phyloP scores from a whole-genome alignment of 2,888 invertebrate species.

The Norana najaformis region DNA sequence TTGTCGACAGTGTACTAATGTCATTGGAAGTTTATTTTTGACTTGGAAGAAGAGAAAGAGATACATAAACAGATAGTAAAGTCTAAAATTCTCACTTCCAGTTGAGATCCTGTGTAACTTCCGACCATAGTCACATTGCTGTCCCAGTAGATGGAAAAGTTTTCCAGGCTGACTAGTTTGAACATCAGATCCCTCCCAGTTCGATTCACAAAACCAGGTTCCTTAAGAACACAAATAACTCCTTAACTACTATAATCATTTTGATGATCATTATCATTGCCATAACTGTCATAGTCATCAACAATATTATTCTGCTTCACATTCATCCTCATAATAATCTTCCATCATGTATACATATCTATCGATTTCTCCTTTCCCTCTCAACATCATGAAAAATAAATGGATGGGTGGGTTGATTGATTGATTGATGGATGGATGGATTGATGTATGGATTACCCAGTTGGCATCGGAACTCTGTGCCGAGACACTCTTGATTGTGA shows the following conservation, averaged over 20 bases:
- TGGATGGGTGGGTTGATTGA: not conserved
- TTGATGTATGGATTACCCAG: slow-evolving; percentile 69
- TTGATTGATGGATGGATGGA: not conserved
- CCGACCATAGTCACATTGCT: slow-evolving; percentile 70
- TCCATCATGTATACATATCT: not conserved
- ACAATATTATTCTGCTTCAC: slow-evolving; percentile 16
- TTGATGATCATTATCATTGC: too few relatives aligned
- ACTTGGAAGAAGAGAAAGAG: not conserved
- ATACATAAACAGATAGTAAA: not conserved
- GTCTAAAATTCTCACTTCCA: slow-evolving; percentile 68
- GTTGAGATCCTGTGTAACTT: slow-evolving; percentile 71
- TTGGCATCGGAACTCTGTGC: slow-evolving; percentile 89
- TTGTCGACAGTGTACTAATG: too few relatives aligned
- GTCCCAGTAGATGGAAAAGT: slow-evolving; percentile 90
- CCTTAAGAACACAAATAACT: slow-evolving; percentile 48
- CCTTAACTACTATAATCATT: not conserved
- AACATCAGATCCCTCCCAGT: slow-evolving; percentile 65
- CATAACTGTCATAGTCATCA: not conserved
- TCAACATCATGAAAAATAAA: too few relatives aligned
- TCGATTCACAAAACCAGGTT: slow-evolving; percentile 63
- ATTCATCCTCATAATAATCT: not conserved
- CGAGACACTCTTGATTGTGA: slow-evolving; percentile 79
- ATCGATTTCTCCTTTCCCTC: too few relatives aligned
- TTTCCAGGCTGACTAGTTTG: slow-evolving; percentile 86
- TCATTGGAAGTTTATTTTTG: too few relatives aligned